A percentile compares a stretch with the other conserved stretches of the same genome.
Evolutionary conservation across 2,113 vertebrate species (phyloP).

Genomic region (Tonatia bakeri): DNA sequence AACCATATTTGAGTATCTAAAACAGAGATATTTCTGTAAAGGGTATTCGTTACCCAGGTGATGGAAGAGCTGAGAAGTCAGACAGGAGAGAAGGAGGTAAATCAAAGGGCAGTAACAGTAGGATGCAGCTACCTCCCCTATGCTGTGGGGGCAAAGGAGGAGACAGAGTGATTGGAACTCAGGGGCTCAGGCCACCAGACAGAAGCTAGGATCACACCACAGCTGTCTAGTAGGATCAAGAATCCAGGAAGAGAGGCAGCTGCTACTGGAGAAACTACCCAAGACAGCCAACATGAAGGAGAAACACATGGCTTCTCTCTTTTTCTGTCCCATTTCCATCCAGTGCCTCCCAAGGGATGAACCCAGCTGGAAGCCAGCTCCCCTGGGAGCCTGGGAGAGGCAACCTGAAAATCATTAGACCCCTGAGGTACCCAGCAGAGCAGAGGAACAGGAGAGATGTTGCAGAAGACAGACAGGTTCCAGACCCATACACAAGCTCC

Average conservation of each 20-base stretch:
- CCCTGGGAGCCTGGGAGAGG: neutral
- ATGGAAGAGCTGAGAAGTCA: neutral
- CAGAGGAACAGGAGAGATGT: neutral
- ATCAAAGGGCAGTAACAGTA: neutral
- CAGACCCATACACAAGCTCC: accelerated
- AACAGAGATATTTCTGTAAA: neutral
- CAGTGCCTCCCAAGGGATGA: neutral
- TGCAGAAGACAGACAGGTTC: neutral
- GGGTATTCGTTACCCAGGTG: constrained; percentile 7
- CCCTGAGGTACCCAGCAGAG: neutral
- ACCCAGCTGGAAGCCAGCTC: neutral
- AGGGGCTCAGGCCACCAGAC: neutral
- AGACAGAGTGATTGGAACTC: neutral
- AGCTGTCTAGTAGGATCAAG: neutral
- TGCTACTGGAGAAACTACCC: neutral
- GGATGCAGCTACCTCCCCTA: neutral
- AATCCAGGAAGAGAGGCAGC: neutral
- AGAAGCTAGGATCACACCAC: neutral
- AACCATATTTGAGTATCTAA: neutral
- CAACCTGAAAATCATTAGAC: constrained; percentile 47
- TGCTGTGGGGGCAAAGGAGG: neutral
- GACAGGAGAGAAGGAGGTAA: neutral
- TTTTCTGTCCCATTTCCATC: neutral
- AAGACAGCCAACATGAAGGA: neutral
- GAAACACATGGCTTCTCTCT: neutral